Evolutionary conservation across 1,140 invertebrate genomes (phyloP).

Genomic region (Drosophila triauraria): DNA sequence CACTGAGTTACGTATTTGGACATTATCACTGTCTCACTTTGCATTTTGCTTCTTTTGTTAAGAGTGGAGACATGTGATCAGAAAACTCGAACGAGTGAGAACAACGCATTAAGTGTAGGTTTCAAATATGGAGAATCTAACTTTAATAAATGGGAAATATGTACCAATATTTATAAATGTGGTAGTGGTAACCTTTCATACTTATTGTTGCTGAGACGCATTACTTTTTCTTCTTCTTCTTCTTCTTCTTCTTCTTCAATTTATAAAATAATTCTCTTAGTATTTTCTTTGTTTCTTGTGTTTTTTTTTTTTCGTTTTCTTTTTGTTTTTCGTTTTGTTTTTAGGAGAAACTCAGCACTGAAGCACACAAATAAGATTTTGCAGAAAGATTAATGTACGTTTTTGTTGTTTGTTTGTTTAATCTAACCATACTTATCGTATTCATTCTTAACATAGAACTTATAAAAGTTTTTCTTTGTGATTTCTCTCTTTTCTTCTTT

Average conservation of each 20-base stretch:
- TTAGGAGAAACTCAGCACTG: constrained; percentile 76
- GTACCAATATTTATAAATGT: constrained; percentile 63
- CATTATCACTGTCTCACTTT: constrained; percentile 70
- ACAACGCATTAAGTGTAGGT: constrained; percentile 65
- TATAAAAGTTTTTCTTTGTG: constrained; percentile 81
- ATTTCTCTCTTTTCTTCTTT: constrained; percentile 78
- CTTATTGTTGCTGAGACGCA: constrained; percentile 26
- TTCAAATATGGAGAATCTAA: constrained; percentile 76
- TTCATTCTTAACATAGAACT: constrained; percentile 74
- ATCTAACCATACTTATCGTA: constrained; percentile 73
- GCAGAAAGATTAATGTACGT: constrained; percentile 66
- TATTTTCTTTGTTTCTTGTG: background rate
- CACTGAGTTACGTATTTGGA: constrained; percentile 79
- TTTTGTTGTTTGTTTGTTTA: constrained; percentile 56
- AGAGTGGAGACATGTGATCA: background rate
- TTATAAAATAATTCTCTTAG: constrained; percentile 66
- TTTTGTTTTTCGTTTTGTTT: constrained; percentile 46
- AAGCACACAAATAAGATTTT: constrained; percentile 77
- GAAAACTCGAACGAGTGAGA: constrained; percentile 58
- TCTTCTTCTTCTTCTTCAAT: constrained; percentile 27
- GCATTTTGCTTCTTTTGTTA: no score
- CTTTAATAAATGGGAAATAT: constrained; percentile 77
- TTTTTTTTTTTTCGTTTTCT: constrained; percentile 7
- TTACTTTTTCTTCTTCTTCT: no score
- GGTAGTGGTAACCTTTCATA: constrained; percentile 53